Conservation (phyloP, 2,113 vertebrate species). For the Bufo gargarizans region DNA sequence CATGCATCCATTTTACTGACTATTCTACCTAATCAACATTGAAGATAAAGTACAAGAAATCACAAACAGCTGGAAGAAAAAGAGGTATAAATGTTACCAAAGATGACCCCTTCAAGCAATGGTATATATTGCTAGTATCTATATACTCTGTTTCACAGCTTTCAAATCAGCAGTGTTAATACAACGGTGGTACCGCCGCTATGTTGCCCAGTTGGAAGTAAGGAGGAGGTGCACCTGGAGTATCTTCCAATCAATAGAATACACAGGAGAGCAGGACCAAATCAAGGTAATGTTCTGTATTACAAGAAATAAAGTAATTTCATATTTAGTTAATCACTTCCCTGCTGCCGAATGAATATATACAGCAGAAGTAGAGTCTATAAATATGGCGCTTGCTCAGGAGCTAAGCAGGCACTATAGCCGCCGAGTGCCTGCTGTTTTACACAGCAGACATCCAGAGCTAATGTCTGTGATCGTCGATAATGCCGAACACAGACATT, state of each 20-base stretch:
- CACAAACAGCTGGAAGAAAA: not conserved
- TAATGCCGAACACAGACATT: too few species aligned
- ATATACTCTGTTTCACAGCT: constrained; percentile 67
- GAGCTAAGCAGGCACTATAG: too few species aligned
- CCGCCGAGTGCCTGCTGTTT: too few species aligned
- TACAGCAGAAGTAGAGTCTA: not conserved
- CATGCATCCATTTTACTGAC: too few species aligned
- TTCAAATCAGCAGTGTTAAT: constrained; percentile 87
- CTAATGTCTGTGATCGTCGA: too few species aligned
- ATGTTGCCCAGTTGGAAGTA: constrained; percentile 85
- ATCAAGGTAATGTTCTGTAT: constrained; percentile 78
- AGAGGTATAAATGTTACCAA: not conserved
- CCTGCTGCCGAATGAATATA: too few species aligned
- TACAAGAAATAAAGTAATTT: not conserved
- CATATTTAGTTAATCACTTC: too few species aligned
- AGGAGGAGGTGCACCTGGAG: constrained; percentile 90
- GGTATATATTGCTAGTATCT: not conserved
- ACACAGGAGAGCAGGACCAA: constrained; percentile 90
- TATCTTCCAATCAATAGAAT: constrained; percentile 94
- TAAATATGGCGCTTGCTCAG: too few species aligned
- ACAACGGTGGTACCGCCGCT: constrained; percentile 90
- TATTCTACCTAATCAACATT: too few species aligned
- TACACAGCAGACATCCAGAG: too few species aligned
- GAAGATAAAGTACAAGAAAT: too few species aligned
- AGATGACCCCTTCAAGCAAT: not conserved